Evolutionary conservation across 1,140 invertebrate species (phyloP).

Genomic region (Pseudobourletiella spinata): DNA sequence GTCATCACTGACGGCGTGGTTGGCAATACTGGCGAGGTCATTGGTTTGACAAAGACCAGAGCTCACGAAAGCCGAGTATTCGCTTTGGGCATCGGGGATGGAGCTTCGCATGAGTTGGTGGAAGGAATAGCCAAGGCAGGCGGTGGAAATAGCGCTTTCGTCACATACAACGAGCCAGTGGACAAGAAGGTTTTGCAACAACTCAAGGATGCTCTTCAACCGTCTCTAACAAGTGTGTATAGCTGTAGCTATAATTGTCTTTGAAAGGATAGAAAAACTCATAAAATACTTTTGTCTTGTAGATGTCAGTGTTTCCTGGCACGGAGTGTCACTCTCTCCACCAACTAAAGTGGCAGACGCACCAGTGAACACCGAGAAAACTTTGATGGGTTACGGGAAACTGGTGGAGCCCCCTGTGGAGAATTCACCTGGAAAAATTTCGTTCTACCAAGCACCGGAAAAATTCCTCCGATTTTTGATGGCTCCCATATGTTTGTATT

Average conservation of each 20-base stretch:
- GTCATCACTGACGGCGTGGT: constrained; percentile 42
- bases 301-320: neutral
- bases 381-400: constrained; percentile 28
- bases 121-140: constrained; percentile 41
- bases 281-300: no score
- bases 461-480: constrained; percentile 33
- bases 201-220: constrained; percentile 41
- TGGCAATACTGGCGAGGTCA: constrained; percentile 38
- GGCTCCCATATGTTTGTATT: constrained; percentile 32
- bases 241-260: neutral
- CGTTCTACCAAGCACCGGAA: constrained; percentile 13
- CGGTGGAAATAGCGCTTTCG: constrained; percentile 39
- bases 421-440: neutral
- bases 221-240: constrained; percentile 37
- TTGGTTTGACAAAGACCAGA: constrained; percentile 37
- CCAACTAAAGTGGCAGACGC: neutral
- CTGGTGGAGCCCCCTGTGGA: neutral
- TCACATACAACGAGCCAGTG: constrained; percentile 38
- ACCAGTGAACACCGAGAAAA: constrained; percentile 23
- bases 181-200: constrained; percentile 39
- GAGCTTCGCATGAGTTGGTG: neutral
- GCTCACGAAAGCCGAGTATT: constrained; percentile 39
- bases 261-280: neutral
- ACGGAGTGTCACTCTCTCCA: neutral
- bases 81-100: constrained; percentile 38